Conservation (phyloP, 2,113 vertebrate genomes). For the Bothrops jararaca region DNA sequence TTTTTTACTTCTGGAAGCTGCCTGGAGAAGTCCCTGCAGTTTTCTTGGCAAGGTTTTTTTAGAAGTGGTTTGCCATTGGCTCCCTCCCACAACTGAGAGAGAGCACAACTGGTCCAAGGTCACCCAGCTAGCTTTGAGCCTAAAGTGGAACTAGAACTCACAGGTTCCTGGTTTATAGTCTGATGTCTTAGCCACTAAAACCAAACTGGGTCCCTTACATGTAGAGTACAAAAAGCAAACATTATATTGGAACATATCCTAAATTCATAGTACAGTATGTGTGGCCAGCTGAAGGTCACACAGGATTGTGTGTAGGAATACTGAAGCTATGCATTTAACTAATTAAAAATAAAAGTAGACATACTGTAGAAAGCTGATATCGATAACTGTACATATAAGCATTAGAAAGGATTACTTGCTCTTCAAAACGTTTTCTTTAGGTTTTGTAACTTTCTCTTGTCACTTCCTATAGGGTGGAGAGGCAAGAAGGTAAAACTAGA, state of each 20-base stretch:
- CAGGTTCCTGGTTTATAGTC: neutral
- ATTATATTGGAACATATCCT: neutral
- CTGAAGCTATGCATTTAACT: neutral
- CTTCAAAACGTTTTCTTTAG: neutral
- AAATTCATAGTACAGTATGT: neutral
- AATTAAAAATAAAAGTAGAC: neutral
- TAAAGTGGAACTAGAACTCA: neutral
- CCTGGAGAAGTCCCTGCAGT: neutral
- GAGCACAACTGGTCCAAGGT: neutral
- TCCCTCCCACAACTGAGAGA: neutral
- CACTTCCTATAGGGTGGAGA: neutral
- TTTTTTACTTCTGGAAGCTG: neutral
- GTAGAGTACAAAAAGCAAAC: neutral
- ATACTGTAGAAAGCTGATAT: neutral
- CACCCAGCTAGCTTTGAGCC: neutral
- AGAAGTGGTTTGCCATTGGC: neutral
- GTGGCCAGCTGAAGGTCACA: neutral
- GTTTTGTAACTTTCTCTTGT: neutral
- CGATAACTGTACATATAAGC: neutral
- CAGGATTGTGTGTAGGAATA: neutral
- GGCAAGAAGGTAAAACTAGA: neutral
- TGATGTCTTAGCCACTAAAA: neutral
- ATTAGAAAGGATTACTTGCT: neutral
- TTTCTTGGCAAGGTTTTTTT: neutral
- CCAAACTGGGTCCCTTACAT: neutral